Conservation (phyloP, 92 coral and sea anemone genomes). For the Hydrozoanthus gracilis region DNA sequence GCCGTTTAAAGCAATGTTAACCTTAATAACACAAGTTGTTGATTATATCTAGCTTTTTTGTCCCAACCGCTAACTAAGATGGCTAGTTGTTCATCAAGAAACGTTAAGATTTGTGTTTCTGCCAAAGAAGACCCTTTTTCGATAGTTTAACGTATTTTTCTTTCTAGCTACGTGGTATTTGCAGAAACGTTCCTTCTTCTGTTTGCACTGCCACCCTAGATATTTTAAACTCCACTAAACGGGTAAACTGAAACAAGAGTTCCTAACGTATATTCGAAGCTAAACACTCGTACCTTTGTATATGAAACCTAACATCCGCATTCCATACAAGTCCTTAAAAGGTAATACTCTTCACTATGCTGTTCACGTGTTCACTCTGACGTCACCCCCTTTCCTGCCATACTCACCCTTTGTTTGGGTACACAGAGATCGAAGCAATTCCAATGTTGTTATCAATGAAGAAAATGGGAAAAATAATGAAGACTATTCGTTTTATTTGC, state of each 20-base stretch:
- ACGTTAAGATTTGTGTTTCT: no score
- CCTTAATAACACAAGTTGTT: no score
- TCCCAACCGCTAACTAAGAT: not conserved
- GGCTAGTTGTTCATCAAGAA: no score
- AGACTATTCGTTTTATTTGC: not conserved
- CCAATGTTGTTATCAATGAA: no score
- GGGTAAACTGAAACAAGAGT: not conserved
- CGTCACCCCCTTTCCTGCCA: not conserved
- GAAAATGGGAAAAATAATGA: not conserved
- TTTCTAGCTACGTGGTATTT: not conserved
- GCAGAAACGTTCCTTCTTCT: not conserved
- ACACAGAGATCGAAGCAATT: not conserved
- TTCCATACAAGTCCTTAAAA: not conserved
- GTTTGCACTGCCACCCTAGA: constrained; percentile 4
- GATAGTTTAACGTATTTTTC: not conserved
- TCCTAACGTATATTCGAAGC: not conserved
- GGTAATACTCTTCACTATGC: constrained; percentile 11
- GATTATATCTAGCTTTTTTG: no score
- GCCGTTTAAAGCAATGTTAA: not conserved
- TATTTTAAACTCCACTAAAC: not conserved
- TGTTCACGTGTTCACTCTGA: not conserved
- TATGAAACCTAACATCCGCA: not conserved
- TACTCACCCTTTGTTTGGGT: not conserved
- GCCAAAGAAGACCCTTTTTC: no score
- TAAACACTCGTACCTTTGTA: not conserved